Base-by-base conservation (phyloP, 1,140 invertebrate species). In the Acyrthosiphon pisum region DNA sequence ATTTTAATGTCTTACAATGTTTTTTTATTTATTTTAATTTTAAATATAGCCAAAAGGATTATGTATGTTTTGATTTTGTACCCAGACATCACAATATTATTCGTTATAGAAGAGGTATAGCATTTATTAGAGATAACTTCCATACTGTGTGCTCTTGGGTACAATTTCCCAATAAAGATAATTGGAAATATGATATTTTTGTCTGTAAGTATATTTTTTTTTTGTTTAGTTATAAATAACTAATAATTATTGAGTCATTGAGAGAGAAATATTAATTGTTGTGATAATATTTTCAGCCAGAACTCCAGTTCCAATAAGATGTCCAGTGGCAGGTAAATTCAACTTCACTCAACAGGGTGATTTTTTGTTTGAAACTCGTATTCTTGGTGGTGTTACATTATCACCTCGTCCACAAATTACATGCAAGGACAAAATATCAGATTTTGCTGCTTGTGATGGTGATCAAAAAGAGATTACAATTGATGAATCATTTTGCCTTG, bases 81-180 rank as follows among this genome's bases (percentile, higher is more conserved):
- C 98, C 98, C 0, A 96, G 98, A 94, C 99, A 99, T 96, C 98
- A 99, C 94, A 99, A 99, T 95, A 96, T 99, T 94, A 99, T 99
- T 94, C 96, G 98, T 94, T 99, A 98, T 95, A 96, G 99, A 94
- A 98, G 97, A 95, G 98, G 99, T 93, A 95, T 98, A 92, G 98
- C 98, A 44, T 97, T 98, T 94, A 99, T 98, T 89, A 97, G 97
- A 95, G 97, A 98, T 94, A 96, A 98, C 95, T 99, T 98, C 94
- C 97, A 97, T 94, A 99, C 98, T 14, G 98, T 99, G 0, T 99
- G 98, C 94, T 98, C 98, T 2, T 99, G 98, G 98, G 97, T 98
- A 20, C 98, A 98, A 94, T 99, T 99, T 95, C 96, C 96, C 23
- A 98, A 98, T 94, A 96, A 97, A 94, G 96, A 97, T 94, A 96